Conservation (phyloP, 2,797 vertebrate species). For the Glyptemys insculpta region DNA sequence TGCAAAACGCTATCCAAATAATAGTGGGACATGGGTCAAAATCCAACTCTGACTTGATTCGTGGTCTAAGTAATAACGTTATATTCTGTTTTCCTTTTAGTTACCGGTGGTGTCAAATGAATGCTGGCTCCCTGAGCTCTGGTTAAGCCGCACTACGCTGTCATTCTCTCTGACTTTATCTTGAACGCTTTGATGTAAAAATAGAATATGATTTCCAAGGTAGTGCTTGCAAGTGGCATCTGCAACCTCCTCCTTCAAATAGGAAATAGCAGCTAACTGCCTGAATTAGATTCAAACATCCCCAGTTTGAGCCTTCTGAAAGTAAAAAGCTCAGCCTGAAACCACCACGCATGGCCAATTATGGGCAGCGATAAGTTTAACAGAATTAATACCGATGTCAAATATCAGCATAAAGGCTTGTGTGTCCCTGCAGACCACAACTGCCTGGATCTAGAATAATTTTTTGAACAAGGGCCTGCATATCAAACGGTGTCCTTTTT, state of each 20-base stretch:
- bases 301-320: rapidly evolving
- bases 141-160: not conserved
- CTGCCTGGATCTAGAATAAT: not conserved
- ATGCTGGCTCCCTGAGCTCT: rapidly evolving
- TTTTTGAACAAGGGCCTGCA: not conserved
- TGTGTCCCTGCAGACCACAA: not conserved
- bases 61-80: rapidly evolving
- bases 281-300: not conserved
- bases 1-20: not conserved
- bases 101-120: not conserved
- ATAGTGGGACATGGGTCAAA: not conserved
- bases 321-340: not conserved
- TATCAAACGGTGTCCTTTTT: not conserved
- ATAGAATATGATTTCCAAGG: not conserved
- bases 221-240: not conserved
- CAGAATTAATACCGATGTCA: not conserved
- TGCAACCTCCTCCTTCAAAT: rapidly evolving
- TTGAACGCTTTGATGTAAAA: not conserved
- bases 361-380: not conserved
- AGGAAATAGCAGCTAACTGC: not conserved
- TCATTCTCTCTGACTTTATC: not conserved
- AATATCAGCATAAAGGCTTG: not conserved
- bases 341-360: rapidly evolving
- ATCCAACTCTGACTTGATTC: not conserved
- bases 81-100: not conserved